These are phyloP conservation scores for Suricata suricatta DNA, from an alignment of 2,113 vertebrate genomes.

Conservation along the genomic window DNA sequence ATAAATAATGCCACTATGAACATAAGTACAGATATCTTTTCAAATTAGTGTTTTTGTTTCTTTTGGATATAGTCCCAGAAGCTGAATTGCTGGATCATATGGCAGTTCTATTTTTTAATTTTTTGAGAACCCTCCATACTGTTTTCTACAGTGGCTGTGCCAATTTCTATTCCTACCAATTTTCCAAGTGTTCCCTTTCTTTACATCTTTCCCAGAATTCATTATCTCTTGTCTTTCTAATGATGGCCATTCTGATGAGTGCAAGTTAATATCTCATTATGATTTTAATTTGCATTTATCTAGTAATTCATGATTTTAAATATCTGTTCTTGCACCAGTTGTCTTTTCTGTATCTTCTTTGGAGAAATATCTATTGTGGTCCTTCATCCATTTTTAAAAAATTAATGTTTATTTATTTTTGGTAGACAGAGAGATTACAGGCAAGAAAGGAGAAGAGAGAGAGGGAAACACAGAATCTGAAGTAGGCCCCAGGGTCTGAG, in stretches of 20 bases:
- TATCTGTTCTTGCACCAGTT: background rate
- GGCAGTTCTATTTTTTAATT: background rate
- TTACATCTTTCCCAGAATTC: background rate
- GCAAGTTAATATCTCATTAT: background rate
- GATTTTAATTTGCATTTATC: background rate
- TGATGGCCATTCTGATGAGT: background rate
- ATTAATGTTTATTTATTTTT: no score
- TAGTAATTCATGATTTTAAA: background rate
- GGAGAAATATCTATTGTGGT: background rate
- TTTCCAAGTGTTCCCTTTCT: background rate
- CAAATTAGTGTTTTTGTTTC: background rate
- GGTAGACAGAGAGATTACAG: no score
- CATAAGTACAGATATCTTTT: background rate
- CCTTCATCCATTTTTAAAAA: background rate
- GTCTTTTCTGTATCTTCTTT: background rate
- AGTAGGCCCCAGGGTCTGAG: no score
- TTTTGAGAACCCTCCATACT: background rate
- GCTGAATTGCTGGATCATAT: background rate
- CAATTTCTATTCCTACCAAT: background rate
- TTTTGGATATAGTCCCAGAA: background rate
- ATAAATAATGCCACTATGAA: background rate
- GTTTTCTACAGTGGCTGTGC: background rate
- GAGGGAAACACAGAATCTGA: no score
- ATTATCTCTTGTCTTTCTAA: background rate
- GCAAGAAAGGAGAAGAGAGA: no score